Evolutionary conservation across 2,888 invertebrate species (phyloP), one percentile per base, ranked within the genome.

Genomic region (Agonopterix subpropinquella): DNA sequence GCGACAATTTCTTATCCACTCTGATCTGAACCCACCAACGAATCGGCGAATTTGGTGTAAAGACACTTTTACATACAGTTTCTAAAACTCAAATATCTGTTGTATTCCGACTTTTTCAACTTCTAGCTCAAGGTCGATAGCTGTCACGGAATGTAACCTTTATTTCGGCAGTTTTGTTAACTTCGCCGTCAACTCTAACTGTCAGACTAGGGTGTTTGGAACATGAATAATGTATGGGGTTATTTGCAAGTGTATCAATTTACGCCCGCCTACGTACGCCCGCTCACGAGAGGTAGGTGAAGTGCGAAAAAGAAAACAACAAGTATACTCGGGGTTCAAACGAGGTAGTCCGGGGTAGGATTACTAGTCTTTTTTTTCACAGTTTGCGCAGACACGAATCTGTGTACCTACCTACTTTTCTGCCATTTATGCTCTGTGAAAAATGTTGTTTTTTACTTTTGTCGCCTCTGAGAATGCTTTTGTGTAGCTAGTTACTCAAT

Each of bases 221-320:
- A 66, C 72, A 87, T 88, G 87, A 87, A 88, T 88, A 86, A 87
- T 86, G 84, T 83, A 88, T 85, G 73, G 81, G 69, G 83, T 79
- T 84, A 88, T 87, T 88, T 87, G 87, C 86, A 85, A 88, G 87
- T 88, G 87, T 88, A 87, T 88, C 87, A 87, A 88, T 88, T 88
- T 87, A 87, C 87, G 80, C 87, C 85, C 80, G 71, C 71, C 81
- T 75, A 71, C 79, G 80, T 82, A 81, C 77, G 5, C 28, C 4
- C 81, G 80, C 78, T 79, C 73, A 67, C 69, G 70, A 77, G 79
- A 75, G 65, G 60, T 61, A 76, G 67, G 80, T 84, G 79, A 79
- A 85, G 85, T 82, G 82, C 67, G 70, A 85, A 85, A 86, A 87
- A 84, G 79, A 80, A 84, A 83, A 83, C 80, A 81, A 77, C 71